Percentiles rank a stretch among this genome's conserved stretches.
Evolutionary conservation across 2,797 vertebrate species (phyloP).

Genomic region (Alauda arvensis): DNA sequence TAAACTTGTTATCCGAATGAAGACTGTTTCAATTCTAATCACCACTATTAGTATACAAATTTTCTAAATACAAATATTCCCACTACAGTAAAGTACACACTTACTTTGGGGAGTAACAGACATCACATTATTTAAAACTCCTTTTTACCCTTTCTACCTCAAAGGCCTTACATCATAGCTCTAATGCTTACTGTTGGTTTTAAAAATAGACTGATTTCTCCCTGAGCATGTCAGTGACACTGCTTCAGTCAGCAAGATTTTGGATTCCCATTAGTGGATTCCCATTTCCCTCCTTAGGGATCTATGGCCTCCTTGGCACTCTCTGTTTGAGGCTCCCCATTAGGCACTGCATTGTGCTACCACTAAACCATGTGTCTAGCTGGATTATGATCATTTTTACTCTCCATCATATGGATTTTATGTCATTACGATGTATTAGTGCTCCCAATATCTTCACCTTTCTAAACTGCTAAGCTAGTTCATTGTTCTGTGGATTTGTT

Average conservation of each 20-base stretch:
- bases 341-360: not conserved
- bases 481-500: conserved; percentile 8
- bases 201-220: not conserved
- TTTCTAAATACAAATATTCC: not conserved
- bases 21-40: not conserved
- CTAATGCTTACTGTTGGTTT: not conserved
- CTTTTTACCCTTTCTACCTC: not conserved
- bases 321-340: not conserved
- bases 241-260: not conserved
- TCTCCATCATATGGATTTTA: conserved; percentile 3
- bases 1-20: not conserved
- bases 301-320: not conserved
- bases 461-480: not conserved
- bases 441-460: not conserved
- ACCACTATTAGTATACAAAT: not conserved
- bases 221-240: not conserved
- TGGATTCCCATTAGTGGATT: not conserved
- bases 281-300: not conserved
- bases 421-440: not conserved
- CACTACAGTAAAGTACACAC: not conserved
- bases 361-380: not conserved
- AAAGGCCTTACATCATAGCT: not conserved
- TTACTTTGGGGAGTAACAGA: not conserved
- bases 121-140: not conserved
- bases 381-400: not conserved